phyloP scores from a whole-genome alignment of 1,140 invertebrate genomes.

The Drosophila triauraria region DNA sequence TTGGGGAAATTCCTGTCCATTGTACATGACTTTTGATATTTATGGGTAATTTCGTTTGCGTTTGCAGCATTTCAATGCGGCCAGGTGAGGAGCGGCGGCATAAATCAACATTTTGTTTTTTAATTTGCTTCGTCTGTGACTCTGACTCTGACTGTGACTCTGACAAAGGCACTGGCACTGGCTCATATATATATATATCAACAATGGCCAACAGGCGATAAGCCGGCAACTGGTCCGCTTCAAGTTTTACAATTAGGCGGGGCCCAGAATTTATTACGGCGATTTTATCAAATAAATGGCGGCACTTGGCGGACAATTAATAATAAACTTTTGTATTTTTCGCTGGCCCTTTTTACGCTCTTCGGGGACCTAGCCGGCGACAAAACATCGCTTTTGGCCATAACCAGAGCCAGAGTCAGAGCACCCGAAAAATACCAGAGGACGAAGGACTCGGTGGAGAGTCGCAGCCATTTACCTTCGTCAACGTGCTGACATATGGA shows the following conservation, averaged over 20 bases:
- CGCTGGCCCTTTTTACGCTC: slow-evolving; percentile 24
- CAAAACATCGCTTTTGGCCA: slow-evolving; percentile 56
- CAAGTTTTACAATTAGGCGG: slow-evolving; percentile 80
- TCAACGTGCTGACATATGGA: slow-evolving; percentile 82
- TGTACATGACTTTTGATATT: slow-evolving; percentile 84
- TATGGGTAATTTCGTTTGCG: slow-evolving; percentile 81
- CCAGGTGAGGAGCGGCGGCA: slow-evolving; percentile 59
- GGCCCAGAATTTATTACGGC: slow-evolving; percentile 70
- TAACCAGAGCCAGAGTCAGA: not conserved
- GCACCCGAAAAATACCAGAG: slow-evolving; percentile 7
- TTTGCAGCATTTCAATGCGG: slow-evolving; percentile 79
- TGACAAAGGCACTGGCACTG: slow-evolving; percentile 66
- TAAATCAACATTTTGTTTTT: slow-evolving; percentile 84
- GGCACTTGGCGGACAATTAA: slow-evolving; percentile 81
- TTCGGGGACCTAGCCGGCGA: slow-evolving; percentile 28
- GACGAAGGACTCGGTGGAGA: not conserved
- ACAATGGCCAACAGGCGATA: slow-evolving; percentile 40
- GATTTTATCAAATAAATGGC: slow-evolving; percentile 81
- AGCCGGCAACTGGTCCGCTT: slow-evolving; percentile 60
- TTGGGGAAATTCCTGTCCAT: slow-evolving; percentile 81
- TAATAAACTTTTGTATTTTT: slow-evolving; percentile 69
- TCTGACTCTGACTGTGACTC: slow-evolving; percentile 65
- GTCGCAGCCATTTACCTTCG: slow-evolving; percentile 70
- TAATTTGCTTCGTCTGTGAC: slow-evolving; percentile 66
- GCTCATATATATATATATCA: slow-evolving; percentile 43